A percentile compares a stretch with the other conserved stretches of the same genome.
Conservation (phyloP, 92 coral and sea anemone species). For the Parazoanthus swiftii region DNA sequence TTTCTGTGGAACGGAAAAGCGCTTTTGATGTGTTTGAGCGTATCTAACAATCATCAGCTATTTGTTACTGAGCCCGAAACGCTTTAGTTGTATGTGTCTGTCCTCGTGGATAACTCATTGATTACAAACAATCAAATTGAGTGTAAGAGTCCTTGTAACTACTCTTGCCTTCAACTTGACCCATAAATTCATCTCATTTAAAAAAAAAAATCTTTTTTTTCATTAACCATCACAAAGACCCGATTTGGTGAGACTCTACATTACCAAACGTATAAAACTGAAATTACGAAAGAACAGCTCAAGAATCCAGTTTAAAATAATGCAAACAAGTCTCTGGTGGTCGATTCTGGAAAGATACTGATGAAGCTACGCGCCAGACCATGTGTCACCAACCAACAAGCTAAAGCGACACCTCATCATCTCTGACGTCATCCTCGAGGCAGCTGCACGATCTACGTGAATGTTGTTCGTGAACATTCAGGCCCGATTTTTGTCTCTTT, state of each 20-base stretch:
- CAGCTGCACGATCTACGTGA: no score
- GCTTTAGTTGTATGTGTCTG: background rate
- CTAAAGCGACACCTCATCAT: background rate
- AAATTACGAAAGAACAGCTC: background rate
- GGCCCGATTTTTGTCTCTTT: background rate
- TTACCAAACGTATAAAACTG: no score
- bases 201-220: background rate
- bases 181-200: background rate
- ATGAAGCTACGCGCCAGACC: background rate
- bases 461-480: background rate
- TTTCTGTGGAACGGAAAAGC: background rate
- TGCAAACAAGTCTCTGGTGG: constrained; percentile 14
- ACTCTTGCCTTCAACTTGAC: background rate
- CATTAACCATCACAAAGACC: background rate
- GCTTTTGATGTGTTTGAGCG: background rate
- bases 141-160: background rate
- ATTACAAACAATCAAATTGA: background rate
- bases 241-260: background rate
- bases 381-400: constrained; percentile 26
- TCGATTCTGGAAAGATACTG: constrained; percentile 5
- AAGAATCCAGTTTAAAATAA: background rate
- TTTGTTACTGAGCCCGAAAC: background rate
- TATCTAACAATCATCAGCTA: no score
- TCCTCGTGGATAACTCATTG: background rate
- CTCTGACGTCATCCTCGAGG: constrained; percentile 8